phyloP scores from a whole-genome alignment of 37 sponge, comb jelly and placozoan genomes.

The Beroe ovata region DNA sequence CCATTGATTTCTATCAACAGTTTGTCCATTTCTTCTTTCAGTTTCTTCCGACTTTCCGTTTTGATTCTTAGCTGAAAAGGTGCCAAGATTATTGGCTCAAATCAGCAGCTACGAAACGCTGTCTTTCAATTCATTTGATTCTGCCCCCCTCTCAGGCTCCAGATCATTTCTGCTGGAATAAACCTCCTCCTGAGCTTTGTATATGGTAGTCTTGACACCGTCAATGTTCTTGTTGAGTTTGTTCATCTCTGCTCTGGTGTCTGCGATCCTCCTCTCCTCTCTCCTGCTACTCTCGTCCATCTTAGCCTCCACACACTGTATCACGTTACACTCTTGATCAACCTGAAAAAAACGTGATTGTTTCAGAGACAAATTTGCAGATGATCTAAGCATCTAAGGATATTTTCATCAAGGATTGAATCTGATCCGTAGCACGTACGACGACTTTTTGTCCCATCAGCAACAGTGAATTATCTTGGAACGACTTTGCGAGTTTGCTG shows the following conservation, averaged over 20 bases:
- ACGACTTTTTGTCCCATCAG: too few species aligned
- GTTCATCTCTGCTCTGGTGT: not conserved
- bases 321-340: not conserved
- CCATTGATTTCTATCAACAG: slow-evolving; percentile 14
- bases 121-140: too few species aligned
- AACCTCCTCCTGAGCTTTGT: slow-evolving; percentile 25
- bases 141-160: too few species aligned
- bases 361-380: too few species aligned
- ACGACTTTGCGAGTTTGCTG: not conserved
- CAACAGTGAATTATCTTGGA: not conserved
- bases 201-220: not conserved
- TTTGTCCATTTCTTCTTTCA: slow-evolving; percentile 46
- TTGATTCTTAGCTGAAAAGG: slow-evolving; percentile 21
- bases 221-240: not conserved
- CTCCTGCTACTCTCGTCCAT: not conserved
- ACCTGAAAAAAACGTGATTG: not conserved
- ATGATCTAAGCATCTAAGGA: too few species aligned
- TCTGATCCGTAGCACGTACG: too few species aligned
- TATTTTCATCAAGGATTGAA: too few species aligned
- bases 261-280: not conserved
- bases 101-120: too few species aligned
- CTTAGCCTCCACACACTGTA: slow-evolving; percentile 16
- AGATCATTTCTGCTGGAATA: too few species aligned
- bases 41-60: slow-evolving; percentile 12
- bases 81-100: too few species aligned